Base-by-base conservation (phyloP, 2,797 vertebrate species). In the Allobates femoralis region DNA sequence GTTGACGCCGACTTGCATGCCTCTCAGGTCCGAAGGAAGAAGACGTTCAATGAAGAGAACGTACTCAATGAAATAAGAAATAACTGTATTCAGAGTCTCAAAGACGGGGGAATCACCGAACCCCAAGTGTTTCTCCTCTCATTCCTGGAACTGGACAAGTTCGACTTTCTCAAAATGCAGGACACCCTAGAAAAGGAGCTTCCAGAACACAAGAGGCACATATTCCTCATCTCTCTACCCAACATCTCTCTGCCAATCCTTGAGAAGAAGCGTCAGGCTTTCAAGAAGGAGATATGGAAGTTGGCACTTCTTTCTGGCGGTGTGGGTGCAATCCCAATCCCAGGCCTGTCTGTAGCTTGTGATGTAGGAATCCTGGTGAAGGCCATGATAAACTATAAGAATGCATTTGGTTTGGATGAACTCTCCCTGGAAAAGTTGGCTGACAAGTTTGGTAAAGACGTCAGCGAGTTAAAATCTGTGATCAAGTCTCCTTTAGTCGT, bases 351-450 rank as follows among this genome's bases (percentile, higher is more conserved):
- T 32, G 58, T 84, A 5, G 73, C 37, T 37, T 77, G 58, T 55
- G 83, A 84, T 26, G 4, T 77, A 66, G 41, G 26, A 5, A 84
- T 84, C 19, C 12, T 83, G 18, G 69, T 75, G 3, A 62, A 10
- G 32, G n/a, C 55, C 37, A 83, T 83, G 67, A 62, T 0, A 60
- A 32, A 11, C 56, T 75, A 75, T 21, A 69, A 12, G n/a, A 58
- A 62, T 16, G 53, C 67, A 46, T 83, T 83, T 75, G 81, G 81
- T 19, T 21, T 83, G 34, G 69, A 83, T 83, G 3, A 75, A 46
- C 5, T 3, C 1, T 83, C 81, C n/a, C 69, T 83, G 6, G 30
- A 60, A 60, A 83, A 62, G 18, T 62, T 83, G 37, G 81, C 67
- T 1, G 37, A 62, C 55, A 83, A 73, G 46, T 23, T 23, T 62